Base-by-base conservation (phyloP, 2,797 vertebrate species). In the Dermochelys coriacea region DNA sequence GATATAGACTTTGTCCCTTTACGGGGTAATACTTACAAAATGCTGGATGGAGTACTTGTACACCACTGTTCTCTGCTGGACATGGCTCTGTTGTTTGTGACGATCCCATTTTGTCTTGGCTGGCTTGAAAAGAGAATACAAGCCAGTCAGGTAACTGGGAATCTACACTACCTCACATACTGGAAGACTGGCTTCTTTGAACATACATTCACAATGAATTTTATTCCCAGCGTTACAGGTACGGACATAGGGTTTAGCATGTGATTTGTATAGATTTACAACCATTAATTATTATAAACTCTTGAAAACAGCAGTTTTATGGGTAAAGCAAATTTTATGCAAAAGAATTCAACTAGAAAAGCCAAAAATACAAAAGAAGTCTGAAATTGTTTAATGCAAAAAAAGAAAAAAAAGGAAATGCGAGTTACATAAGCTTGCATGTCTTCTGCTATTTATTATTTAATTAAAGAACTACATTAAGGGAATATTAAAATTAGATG, bases 381-480 rank as follows among this genome's bases (percentile, higher is more conserved):
- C 7, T 61, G n/a, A 37, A 68, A n/a, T 5, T 68, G 34, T 87
- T 12, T 16, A 34, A 14, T 25, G 27, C 59, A 68, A 51, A 2
- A 11, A 1, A 85, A 79, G 75, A 91, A 88, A 0, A 0, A 3
- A 64, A 85, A 59, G 10, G 2, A 71, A 55, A 6, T 5, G 6
- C 57, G 79, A 19, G 31, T 61, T 5, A 6, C 45, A 21, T 47
- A 85, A n/a, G 10, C 4, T 29, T 11, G 15, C 0, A 85, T 45
- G 85, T 77, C 78, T 45, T 74, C 88, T 88, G 61, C n/a, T 34
- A 50, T 57, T 11, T 80, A 6, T 3, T 55, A 11, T 68, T 4
- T 45, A 57, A 7, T 61, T 5, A 16, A 49, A 57, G 21, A 61
- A 68, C 52, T 82, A 4, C 89, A 71, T 71, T 75, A 68, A 77